A percentile compares a stretch with the other conserved stretches of the same genome.
These are phyloP conservation scores for Aldrovandia affinis DNA, from an alignment of 2,797 vertebrate genomes.

Conservation along the genomic window DNA sequence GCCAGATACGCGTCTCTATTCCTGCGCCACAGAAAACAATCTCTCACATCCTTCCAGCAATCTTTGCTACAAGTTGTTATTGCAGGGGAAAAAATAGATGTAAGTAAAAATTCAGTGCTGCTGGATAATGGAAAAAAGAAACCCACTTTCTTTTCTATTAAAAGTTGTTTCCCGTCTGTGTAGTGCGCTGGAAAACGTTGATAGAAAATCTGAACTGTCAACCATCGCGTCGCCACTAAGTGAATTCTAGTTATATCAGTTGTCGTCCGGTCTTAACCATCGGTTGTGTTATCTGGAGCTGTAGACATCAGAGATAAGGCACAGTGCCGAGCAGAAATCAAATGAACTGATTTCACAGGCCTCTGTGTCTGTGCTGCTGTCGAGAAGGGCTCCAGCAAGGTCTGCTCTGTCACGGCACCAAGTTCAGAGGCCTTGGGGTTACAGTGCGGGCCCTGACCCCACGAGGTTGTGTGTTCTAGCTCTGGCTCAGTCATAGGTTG, in stretches of 20 bases:
- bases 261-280: background rate
- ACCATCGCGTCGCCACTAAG: background rate
- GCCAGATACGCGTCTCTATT: constrained; percentile 61
- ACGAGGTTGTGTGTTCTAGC: background rate
- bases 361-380: background rate
- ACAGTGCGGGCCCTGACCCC: background rate
- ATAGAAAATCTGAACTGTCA: constrained; percentile 3
- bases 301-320: background rate
- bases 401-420: background rate
- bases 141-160: background rate
- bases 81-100: background rate
- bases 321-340: background rate
- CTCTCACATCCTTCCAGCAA: constrained; percentile 29
- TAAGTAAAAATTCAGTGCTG: background rate
- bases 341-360: background rate
- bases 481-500: too few species aligned
- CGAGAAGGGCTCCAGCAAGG: background rate
- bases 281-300: background rate
- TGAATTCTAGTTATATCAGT: constrained; percentile 8
- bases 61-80: constrained; percentile 1
- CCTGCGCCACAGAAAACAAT: constrained; percentile 12
- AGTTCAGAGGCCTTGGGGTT: background rate
- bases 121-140: background rate
- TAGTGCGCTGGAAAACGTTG: background rate
- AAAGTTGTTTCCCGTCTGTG: background rate